phyloP scores from a whole-genome alignment of 2,113 vertebrate genomes.

The Cinclus cinclus region DNA sequence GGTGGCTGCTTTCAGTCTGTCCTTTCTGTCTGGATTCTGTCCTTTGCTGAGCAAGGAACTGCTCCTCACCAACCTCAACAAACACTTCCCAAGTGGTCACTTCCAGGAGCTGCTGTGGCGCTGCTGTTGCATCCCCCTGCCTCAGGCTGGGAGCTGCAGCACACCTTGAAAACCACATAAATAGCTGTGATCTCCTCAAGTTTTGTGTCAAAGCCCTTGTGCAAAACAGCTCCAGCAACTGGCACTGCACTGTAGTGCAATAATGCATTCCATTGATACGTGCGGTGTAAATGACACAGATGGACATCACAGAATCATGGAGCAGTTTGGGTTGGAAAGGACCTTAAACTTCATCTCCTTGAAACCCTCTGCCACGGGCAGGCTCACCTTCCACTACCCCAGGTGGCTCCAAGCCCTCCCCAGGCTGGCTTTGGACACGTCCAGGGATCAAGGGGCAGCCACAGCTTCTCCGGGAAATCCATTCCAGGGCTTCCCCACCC shows the following conservation, averaged over 20 bases:
- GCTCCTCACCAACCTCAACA: not conserved
- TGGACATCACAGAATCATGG: not conserved
- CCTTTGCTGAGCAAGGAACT: not conserved
- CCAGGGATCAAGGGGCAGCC: not conserved
- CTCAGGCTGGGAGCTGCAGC: not conserved
- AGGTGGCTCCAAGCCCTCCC: rapidly evolving
- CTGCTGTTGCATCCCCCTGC: not conserved
- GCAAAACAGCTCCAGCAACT: not conserved
- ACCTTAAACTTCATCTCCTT: no score
- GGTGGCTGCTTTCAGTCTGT: not conserved
- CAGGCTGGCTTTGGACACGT: not conserved
- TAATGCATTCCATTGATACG: no score
- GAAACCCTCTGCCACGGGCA: not conserved
- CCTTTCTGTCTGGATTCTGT: not conserved
- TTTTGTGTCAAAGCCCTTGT: not conserved
- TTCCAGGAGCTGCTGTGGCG: not conserved
- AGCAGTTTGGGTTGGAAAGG: not conserved
- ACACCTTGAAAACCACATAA: not conserved
- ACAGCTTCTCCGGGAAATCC: not conserved
- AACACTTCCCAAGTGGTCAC: not conserved
- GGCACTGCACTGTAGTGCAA: rapidly evolving
- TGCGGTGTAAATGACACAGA: rapidly evolving
- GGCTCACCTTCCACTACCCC: rapidly evolving
- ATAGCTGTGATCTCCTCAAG: not conserved
- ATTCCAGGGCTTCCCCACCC: not conserved